Conservation (phyloP, 2,888 invertebrate species). For the Elmis aenea region DNA sequence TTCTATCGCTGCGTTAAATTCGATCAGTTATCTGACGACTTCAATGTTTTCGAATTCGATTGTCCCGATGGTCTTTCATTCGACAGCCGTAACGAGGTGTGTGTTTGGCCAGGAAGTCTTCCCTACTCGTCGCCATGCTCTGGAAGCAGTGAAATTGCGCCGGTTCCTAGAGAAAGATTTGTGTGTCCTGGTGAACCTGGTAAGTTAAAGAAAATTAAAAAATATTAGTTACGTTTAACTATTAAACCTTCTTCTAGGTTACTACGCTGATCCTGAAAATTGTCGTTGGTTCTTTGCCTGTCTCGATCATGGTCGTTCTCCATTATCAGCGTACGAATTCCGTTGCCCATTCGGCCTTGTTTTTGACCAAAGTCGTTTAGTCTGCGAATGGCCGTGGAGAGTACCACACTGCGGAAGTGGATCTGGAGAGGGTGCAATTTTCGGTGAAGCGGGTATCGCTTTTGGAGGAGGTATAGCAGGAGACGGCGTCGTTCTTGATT, state of each 20-base stretch:
- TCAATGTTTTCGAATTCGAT: slow-evolving; percentile 75
- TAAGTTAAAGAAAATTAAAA: slow-evolving; percentile 25
- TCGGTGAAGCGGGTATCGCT: slow-evolving; percentile 37
- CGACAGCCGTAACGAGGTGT: slow-evolving; percentile 70
- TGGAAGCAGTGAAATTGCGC: slow-evolving; percentile 74
- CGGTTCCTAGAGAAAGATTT: slow-evolving; percentile 63
- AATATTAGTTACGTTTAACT: background rate
- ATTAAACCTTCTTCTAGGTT: slow-evolving; percentile 49
- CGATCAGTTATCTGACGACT: slow-evolving; percentile 68
- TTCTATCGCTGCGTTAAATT: slow-evolving; percentile 81
- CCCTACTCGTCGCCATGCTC: slow-evolving; percentile 68
- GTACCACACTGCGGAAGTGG: slow-evolving; percentile 51
- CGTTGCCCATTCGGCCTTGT: slow-evolving; percentile 75
- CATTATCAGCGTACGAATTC: slow-evolving; percentile 70
- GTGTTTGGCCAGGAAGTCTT: slow-evolving; percentile 74
- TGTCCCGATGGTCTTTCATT: slow-evolving; percentile 75
- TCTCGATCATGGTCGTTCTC: slow-evolving; percentile 62
- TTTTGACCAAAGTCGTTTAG: slow-evolving; percentile 63
- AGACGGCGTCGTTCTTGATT: slow-evolving; percentile 25
- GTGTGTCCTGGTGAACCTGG: slow-evolving; percentile 62
- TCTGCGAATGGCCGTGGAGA: slow-evolving; percentile 78
- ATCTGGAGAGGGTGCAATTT: slow-evolving; percentile 43
- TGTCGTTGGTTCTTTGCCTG: slow-evolving; percentile 83
- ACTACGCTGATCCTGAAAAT: slow-evolving; percentile 75
- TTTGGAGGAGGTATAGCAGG: slow-evolving; percentile 30